Evolutionary conservation across 2,797 vertebrate species (phyloP), one percentile per base, ranked within the genome.

Genomic region (Lacerta bilineata): DNA sequence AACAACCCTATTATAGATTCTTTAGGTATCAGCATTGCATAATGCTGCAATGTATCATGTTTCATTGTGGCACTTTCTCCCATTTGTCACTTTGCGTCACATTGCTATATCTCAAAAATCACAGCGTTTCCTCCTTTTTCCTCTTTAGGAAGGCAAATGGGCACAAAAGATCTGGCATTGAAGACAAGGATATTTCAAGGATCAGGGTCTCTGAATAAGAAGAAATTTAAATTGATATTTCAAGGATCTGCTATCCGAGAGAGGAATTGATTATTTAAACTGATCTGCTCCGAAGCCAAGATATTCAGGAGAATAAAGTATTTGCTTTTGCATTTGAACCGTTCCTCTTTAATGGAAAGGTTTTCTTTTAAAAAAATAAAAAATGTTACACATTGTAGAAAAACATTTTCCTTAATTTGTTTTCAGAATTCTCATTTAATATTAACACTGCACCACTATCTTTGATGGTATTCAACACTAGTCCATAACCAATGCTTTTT

Each of bases 11-110:
- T 93, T 96, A 93, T n/a, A 93, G 92, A 96, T 95, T 95, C 94
- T 90, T 95, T 94, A 92, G 91, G 89, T 93, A 95, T 95, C 92
- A 95, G 84, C 92, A 85, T 93, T 95, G 88, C 87, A 89, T 91
- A 83, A 72, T 92, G 61, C 93, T 93, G 25, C 88, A 95, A 92
- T 92, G 91, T 59, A 95, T 91, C 95, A 93, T 91, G 92, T 93
- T 95, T 96, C 95, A 90, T 92, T 92, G 87, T 93, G 93, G 92
- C 87, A 91, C 80, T 83, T 89, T 82, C 82, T 86, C 89, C 85
- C 94, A 86, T 95, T 96, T 95, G 93, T 96, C 93, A 88, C 88
- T 95, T 95, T 92, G 55, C 92, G 93, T 95, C 90, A 93, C 89
- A 91, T 92, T 74, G 17, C 90, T 95, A 5, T 94, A 93, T 94